These are phyloP conservation scores for Piscicola geometra DNA, from an alignment of 2,888 invertebrate species.

Conservation along the genomic window DNA sequence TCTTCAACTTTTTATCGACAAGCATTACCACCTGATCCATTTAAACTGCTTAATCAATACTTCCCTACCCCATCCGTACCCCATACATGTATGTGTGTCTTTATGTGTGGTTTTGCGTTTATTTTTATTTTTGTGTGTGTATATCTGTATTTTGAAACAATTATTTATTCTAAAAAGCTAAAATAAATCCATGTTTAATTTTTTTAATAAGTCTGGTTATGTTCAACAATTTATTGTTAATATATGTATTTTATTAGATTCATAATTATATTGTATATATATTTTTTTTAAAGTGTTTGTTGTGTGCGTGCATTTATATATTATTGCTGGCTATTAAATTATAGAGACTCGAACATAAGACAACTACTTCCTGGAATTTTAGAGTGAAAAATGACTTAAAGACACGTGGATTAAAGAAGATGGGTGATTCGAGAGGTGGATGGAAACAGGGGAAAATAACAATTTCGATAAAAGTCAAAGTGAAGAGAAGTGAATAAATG, in stretches of 20 bases:
- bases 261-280: no score
- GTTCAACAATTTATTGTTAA: no score
- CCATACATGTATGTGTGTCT: no score
- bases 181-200: no score
- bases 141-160: no score
- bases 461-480: no score
- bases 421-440: neutral
- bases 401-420: neutral
- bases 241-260: no score
- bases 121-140: neutral
- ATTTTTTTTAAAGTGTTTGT: no score
- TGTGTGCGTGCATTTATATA: neutral
- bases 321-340: neutral
- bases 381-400: slow-evolving; percentile 10
- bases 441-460: neutral
- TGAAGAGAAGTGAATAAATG: no score
- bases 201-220: no score
- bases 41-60: slow-evolving; percentile 11
- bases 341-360: neutral
- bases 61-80: neutral
- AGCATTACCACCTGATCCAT: slow-evolving; percentile 4
- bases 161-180: no score
- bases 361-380: slow-evolving; percentile 13
- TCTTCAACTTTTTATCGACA: slow-evolving; percentile 15
- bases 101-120: no score